Evolutionary conservation across 2,113 vertebrate genomes (phyloP).

Genomic region (Sinocyclocheilus anshuiensis): DNA sequence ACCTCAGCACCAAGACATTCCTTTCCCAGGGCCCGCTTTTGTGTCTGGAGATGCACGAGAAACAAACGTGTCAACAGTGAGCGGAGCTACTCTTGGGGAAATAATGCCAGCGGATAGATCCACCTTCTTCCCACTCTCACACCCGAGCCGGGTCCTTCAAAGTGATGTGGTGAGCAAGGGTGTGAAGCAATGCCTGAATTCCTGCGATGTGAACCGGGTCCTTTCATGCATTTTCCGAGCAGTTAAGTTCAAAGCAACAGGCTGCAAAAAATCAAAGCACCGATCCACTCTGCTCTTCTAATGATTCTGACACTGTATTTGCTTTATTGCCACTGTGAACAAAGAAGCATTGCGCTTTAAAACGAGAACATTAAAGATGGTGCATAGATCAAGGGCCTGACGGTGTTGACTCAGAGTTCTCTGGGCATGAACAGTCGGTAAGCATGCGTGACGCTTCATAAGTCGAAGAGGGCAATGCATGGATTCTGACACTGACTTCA

Average conservation of each 20-base stretch:
- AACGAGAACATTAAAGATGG: conserved; percentile 41
- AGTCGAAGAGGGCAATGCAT: background rate
- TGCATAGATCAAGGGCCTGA: conserved; percentile 1
- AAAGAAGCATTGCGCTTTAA: conserved; percentile 65
- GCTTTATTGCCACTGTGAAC: conserved; percentile 64
- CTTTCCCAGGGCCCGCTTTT: conserved; percentile 79
- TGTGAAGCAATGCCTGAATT: conserved; percentile 37
- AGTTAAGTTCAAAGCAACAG: conserved; percentile 52
- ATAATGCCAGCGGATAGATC: conserved; percentile 59
- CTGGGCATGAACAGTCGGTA: too few species aligned
- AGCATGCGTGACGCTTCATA: background rate
- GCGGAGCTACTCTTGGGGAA: conserved; percentile 69
- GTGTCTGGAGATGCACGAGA: conserved; percentile 75
- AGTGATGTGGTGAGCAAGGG: too few species aligned
- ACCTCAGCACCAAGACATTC: conserved; percentile 84
- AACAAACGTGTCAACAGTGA: conserved; percentile 76
- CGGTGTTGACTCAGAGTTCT: conserved; percentile 20
- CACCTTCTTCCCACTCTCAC: background rate
- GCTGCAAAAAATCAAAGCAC: conserved; percentile 64
- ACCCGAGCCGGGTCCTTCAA: conserved; percentile 48
- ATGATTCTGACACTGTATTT: conserved; percentile 64
- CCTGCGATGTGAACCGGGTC: conserved; percentile 30
- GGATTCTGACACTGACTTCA: background rate
- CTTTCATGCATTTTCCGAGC: conserved; percentile 31
- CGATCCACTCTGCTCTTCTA: conserved; percentile 57